phyloP scores from a whole-genome alignment of 2,888 invertebrate species.

The Ellobium chinense region DNA sequence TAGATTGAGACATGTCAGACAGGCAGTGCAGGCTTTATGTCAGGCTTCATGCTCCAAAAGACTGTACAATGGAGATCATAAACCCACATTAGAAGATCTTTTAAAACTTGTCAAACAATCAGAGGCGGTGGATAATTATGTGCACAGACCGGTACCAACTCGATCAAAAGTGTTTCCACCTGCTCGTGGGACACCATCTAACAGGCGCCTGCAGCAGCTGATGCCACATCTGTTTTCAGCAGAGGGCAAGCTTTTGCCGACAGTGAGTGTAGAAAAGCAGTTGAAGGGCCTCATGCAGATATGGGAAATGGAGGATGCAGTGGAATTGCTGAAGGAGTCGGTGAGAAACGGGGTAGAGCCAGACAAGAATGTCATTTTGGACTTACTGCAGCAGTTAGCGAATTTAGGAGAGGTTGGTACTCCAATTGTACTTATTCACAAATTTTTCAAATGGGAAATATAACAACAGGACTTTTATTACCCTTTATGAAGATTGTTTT shows the following conservation, averaged over 20 bases:
- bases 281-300: conserved; percentile 52
- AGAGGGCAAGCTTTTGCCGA: conserved; percentile 10
- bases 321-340: conserved; percentile 43
- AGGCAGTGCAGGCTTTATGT: no score
- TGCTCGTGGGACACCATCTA: neutral
- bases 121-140: neutral
- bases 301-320: conserved; percentile 56
- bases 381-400: conserved; percentile 54
- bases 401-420: conserved; percentile 53
- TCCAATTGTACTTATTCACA: no score
- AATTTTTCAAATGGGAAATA: no score
- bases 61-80: neutral
- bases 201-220: neutral
- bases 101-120: neutral
- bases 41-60: no score
- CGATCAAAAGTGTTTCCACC: no score
- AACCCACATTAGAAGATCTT: neutral
- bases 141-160: no score
- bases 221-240: conserved; percentile 5
- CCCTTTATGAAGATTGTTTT: no score
- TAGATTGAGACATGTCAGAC: no score
- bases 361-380: conserved; percentile 46
- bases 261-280: conserved; percentile 49
- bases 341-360: conserved; percentile 49
- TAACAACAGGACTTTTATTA: no score